Percentiles rank a stretch among this genome's conserved stretches.
Conservation (phyloP, 1,140 invertebrate genomes). For the Zaprionus lachaisei region DNA sequence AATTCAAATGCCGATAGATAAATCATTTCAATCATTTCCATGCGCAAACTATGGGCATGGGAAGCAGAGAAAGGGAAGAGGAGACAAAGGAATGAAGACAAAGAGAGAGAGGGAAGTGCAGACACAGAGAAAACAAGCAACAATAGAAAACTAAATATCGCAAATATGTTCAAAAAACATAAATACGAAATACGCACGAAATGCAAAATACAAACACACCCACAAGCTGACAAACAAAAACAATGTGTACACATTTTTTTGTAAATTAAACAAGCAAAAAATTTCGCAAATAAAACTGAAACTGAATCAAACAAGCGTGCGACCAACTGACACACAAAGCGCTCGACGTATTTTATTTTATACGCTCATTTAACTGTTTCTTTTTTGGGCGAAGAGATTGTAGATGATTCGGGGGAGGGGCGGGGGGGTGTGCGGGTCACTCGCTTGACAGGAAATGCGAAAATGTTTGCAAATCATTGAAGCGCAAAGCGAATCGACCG, state of each 20-base stretch:
- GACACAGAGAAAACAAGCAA: neutral
- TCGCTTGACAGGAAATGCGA: slow-evolving; percentile 54
- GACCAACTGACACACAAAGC: slow-evolving; percentile 47
- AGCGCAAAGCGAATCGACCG: slow-evolving; percentile 30
- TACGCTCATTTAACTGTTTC: slow-evolving; percentile 39
- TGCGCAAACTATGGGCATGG: slow-evolving; percentile 10
- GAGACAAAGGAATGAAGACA: neutral
- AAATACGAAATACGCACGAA: slow-evolving; percentile 30
- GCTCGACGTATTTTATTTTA: neutral
- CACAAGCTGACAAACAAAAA: slow-evolving; percentile 37
- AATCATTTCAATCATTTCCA: slow-evolving; percentile 39
- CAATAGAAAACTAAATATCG: slow-evolving; percentile 11
- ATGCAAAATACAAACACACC: slow-evolving; percentile 14
- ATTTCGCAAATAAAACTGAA: slow-evolving; percentile 55
- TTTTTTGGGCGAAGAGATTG: neutral
- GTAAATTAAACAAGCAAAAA: slow-evolving; percentile 60
- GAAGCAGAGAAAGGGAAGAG: neutral
- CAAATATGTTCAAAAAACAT: slow-evolving; percentile 28
- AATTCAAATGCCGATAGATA: slow-evolving; percentile 27
- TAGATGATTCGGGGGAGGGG: too few relatives aligned
- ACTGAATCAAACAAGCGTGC: slow-evolving; percentile 45
- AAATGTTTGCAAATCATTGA: slow-evolving; percentile 59
- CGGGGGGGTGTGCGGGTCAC: too few relatives aligned
- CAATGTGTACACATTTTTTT: slow-evolving; percentile 38
- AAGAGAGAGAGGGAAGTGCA: neutral